Evolutionary conservation across 2,888 invertebrate species (phyloP).

Genomic region (Atrina japonica): DNA sequence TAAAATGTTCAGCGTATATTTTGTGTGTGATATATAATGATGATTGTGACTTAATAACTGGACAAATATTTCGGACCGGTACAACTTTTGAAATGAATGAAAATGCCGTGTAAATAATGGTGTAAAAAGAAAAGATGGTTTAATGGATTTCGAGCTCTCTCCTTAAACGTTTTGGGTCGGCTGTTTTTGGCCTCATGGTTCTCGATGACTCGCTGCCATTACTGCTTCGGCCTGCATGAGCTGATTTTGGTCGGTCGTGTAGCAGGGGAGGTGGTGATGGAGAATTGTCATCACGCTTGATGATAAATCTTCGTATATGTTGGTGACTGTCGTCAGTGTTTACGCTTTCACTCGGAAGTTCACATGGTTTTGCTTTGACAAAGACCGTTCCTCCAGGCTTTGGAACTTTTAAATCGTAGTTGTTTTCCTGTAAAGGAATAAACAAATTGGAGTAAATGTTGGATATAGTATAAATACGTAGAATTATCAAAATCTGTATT

Average conservation of each 20-base stretch:
- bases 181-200: no score
- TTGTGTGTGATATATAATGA: no score
- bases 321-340: slow-evolving; percentile 58
- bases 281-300: slow-evolving; percentile 45
- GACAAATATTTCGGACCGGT: no score
- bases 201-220: no score
- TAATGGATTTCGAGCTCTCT: no score
- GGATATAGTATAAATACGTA: neutral
- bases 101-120: no score
- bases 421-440: slow-evolving; percentile 23
- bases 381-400: slow-evolving; percentile 77
- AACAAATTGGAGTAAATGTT: neutral
- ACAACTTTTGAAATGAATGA: no score
- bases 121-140: no score
- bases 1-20: no score
- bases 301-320: slow-evolving; percentile 69
- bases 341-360: slow-evolving; percentile 50
- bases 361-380: slow-evolving; percentile 69
- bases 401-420: slow-evolving; percentile 64
- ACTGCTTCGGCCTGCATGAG: neutral
- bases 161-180: no score
- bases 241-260: slow-evolving; percentile 20
- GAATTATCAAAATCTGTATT: no score
- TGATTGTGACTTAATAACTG: no score
- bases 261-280: neutral